phyloP scores from a whole-genome alignment of 2,888 invertebrate species.

The Cephus pulcher region DNA sequence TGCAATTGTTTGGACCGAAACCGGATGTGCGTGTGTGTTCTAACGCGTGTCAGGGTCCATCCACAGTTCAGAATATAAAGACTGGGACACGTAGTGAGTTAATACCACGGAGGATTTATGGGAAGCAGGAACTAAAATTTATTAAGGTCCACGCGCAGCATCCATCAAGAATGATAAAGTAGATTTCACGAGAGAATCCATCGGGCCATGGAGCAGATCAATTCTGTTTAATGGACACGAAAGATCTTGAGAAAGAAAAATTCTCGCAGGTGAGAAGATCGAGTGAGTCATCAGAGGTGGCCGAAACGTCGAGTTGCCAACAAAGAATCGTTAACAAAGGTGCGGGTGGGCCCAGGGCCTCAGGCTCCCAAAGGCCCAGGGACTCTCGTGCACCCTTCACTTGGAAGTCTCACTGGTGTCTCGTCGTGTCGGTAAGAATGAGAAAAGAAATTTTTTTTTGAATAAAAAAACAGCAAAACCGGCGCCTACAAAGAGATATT shows the following conservation, averaged over 20 bases:
- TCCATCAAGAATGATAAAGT: no score
- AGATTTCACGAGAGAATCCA: no score
- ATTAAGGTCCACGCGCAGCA: no score
- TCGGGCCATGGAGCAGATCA: no score
- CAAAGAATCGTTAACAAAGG: conserved; percentile 23
- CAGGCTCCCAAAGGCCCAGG: not conserved
- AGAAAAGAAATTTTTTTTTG: not conserved
- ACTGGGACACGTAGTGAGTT: no score
- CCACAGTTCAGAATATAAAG: no score
- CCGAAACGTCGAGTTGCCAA: conserved; percentile 7
- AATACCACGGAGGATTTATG: no score
- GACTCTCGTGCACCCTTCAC: not conserved
- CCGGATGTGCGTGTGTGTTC: not conserved
- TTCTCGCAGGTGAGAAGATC: not conserved
- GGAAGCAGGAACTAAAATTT: no score
- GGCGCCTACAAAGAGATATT: not conserved
- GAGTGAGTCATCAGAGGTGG: conserved; percentile 34
- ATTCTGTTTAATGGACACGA: no score
- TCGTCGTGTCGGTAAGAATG: not conserved
- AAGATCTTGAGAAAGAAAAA: no score
- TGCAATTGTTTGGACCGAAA: conserved; percentile 6
- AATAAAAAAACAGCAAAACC: not conserved
- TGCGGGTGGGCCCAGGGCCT: conserved; percentile 12
- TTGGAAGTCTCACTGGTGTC: not conserved
- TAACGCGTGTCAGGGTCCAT: no score